Percentiles rank a stretch among this genome's conserved stretches.
Conservation (phyloP, 2,888 invertebrate genomes). For the Diaphora mendica region DNA sequence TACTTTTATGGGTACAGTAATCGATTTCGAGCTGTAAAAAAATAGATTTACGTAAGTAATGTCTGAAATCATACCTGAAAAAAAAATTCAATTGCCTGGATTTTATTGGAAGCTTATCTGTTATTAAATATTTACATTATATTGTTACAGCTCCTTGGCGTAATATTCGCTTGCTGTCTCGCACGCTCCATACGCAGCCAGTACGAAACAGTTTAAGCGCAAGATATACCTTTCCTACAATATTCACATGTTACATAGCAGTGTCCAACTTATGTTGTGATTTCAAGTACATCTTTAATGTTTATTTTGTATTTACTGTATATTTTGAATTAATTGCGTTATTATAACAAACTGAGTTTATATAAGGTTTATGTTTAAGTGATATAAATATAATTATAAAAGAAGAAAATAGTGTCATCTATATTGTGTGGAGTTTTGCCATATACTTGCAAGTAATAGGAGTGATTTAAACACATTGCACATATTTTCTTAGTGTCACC, state of each 20-base stretch:
- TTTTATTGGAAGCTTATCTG: neutral
- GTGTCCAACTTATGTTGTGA: constrained; percentile 53
- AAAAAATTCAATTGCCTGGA: too few species aligned
- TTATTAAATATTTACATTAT: constrained; percentile 9
- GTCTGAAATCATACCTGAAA: neutral
- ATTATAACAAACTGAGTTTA: constrained; percentile 47
- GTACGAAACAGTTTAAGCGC: constrained; percentile 92
- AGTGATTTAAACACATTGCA: constrained; percentile 57
- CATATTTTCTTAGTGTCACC: constrained; percentile 50
- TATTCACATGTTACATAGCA: constrained; percentile 31
- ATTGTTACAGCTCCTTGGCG: constrained; percentile 92
- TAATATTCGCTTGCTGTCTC: constrained; percentile 96
- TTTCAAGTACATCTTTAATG: constrained; percentile 53
- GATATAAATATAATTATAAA: constrained; percentile 29
- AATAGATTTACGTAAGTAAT: too few species aligned
- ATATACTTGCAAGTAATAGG: constrained; percentile 34
- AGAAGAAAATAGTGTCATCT: constrained; percentile 24
- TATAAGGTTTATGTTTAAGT: constrained; percentile 48
- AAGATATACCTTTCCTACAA: constrained; percentile 20
- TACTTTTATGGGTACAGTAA: too few species aligned
- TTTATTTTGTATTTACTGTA: constrained; percentile 47
- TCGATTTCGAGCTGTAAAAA: too few species aligned
- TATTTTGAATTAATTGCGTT: constrained; percentile 62
- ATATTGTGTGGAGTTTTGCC: constrained; percentile 37
- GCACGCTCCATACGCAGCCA: constrained; percentile 97